These are phyloP conservation scores for Crambe crambe DNA, from an alignment of 37 sponge, comb jelly and placozoan genomes.

Conservation along the genomic window DNA sequence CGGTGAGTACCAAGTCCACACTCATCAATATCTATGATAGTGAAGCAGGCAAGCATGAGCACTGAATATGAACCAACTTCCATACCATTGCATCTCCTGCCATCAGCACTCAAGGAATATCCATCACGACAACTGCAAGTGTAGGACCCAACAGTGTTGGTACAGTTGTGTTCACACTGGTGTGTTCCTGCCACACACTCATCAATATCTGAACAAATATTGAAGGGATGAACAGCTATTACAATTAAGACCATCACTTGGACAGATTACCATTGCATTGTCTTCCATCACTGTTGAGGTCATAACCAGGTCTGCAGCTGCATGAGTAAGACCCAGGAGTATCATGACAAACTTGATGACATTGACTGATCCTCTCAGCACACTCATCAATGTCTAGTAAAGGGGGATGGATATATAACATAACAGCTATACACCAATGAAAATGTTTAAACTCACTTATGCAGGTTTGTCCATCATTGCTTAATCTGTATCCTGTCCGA, in stretches of 20 bases:
- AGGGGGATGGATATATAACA: too few relatives aligned
- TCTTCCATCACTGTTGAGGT: too few relatives aligned
- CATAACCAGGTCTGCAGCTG: too few relatives aligned
- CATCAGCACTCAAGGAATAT: background rate
- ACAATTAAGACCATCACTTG: slow-evolving; percentile 18
- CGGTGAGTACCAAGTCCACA: too few relatives aligned
- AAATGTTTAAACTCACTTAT: background rate
- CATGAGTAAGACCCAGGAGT: too few relatives aligned
- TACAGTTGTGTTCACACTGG: background rate
- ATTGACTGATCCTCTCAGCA: slow-evolving; percentile 33
- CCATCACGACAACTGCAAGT: background rate
- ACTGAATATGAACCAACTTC: background rate
- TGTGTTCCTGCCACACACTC: background rate
- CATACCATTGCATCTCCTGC: background rate
- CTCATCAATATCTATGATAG: too few relatives aligned
- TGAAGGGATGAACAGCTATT: slow-evolving; percentile 7
- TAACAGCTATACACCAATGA: too few relatives aligned
- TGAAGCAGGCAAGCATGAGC: background rate
- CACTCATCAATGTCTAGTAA: too few relatives aligned
- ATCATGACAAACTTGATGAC: too few relatives aligned
- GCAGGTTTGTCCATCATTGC: background rate
- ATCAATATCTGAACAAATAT: slow-evolving; percentile 16
- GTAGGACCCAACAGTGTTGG: background rate
- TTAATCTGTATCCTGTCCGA: too few relatives aligned
- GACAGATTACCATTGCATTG: slow-evolving; percentile 16